Base-by-base conservation (phyloP, 2,888 invertebrate genomes). In the Carcina quercana region DNA sequence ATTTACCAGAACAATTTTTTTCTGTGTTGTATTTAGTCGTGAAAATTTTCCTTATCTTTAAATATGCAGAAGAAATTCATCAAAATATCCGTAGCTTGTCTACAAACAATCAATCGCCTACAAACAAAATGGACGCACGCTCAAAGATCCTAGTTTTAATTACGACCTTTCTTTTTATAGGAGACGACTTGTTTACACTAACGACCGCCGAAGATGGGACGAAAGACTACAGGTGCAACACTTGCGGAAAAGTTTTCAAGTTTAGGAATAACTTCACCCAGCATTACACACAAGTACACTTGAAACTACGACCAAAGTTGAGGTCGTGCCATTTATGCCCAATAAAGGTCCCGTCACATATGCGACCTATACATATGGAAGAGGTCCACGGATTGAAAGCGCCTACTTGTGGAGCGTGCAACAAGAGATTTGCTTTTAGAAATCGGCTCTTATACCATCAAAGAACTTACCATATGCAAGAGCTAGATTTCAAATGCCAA, bases 391-490 rank as follows among this genome's bases (percentile, higher is more conserved):
- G 47, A 0, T 22, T 48, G 8, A 47, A 45, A 1, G 42, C 47
- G 10, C 55, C 55, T 3, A 33, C 34, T 3, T 55, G 55, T 28
- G 47, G 43, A 2, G 44, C 44, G 1, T 55, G 55, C 28, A 50
- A 50, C 4, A 50, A 50, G 15, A 52, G 49, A 19, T 53, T 52
- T 31, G 33, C 46, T 0, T 45, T 39, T 30, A 45, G n/a, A 8
- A 30, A 47, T 11, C 46, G 47, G 35, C 55, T 66, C 3, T 29
- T 63, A 15, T 37, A 43, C 2, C 66, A 65, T 13, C 68, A 66
- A 31, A 64, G 54, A 43, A 30, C 33, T 1, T 35, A 43, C 5
- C 68, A 68, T 29, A 64, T 68, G 67, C 59, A 55, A 2, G 68
- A 68, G 25, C 59, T 48, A 24, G 39, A 39, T 1, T 53, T 47